A percentile compares a stretch with the other conserved stretches of the same genome.
phyloP scores from a whole-genome alignment of 1,140 invertebrate genomes.

The Trichomalopsis sarcophagae region DNA sequence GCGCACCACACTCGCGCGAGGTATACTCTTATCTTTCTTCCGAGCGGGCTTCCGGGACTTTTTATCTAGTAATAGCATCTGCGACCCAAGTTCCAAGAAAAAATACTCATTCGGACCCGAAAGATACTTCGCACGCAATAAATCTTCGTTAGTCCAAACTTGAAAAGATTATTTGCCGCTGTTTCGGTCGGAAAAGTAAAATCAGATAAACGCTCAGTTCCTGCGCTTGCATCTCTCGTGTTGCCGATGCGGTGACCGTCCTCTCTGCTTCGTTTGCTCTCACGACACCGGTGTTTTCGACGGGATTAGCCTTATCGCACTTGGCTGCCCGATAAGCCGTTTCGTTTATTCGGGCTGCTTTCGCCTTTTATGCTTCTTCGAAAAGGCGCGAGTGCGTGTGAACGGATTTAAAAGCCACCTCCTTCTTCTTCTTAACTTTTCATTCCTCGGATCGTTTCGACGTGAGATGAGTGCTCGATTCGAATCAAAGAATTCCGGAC shows the following conservation, averaged over 20 bases:
- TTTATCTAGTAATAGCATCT: conserved; percentile 1
- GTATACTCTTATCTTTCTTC: conserved; percentile 24
- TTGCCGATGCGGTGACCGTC: too few relatives aligned
- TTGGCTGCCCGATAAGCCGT: conserved; percentile 15
- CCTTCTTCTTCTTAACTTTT: not conserved
- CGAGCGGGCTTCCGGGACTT: not conserved
- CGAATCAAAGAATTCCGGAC: too few relatives aligned
- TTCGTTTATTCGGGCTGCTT: conserved; percentile 29
- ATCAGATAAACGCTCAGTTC: not conserved
- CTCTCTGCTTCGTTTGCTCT: not conserved
- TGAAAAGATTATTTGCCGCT: not conserved
- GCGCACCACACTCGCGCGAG: not conserved
- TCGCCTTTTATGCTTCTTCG: conserved; percentile 10
- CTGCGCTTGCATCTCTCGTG: too few relatives aligned
- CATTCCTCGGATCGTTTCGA: not conserved
- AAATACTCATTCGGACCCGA: not conserved
- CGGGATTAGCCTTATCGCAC: conserved; percentile 36
- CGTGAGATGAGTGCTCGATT: not conserved
- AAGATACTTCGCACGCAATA: not conserved
- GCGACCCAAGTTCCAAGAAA: not conserved
- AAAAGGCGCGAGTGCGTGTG: conserved; percentile 11
- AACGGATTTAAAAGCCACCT: not conserved
- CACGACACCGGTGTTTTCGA: conserved; percentile 15
- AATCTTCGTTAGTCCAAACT: not conserved
- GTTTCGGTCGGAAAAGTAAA: not conserved